Conservation (phyloP, 2,113 vertebrate genomes). For the Toxostoma redivivum region DNA sequence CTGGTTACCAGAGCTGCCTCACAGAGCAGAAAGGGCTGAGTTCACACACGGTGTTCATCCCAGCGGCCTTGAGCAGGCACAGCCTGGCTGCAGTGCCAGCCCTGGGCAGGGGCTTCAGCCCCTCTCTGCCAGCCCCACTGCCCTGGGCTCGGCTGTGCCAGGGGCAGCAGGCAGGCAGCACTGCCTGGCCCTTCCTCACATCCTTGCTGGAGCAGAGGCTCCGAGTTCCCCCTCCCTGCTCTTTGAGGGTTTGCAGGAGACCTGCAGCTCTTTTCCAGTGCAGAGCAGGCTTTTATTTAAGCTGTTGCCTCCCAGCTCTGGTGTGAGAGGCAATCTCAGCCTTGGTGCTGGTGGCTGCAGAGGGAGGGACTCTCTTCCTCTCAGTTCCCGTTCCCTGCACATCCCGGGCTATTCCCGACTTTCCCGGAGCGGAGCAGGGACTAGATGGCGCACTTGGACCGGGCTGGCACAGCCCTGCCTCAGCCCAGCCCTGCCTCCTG, state of each 20-base stretch:
- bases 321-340: background rate
- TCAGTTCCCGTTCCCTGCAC: rapidly evolving
- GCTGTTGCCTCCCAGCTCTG: background rate
- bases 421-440: background rate
- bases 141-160: background rate
- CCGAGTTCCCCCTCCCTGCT: rapidly evolving
- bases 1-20: background rate
- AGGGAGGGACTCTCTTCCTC: background rate
- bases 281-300: background rate
- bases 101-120: background rate
- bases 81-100: background rate
- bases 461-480: background rate
- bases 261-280: background rate
- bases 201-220: background rate
- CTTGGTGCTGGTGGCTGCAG: background rate
- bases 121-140: background rate
- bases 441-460: conserved; percentile 34
- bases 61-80: rapidly evolving
- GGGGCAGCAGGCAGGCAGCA: background rate
- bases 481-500: background rate
- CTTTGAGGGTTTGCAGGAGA: background rate
- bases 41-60: background rate
- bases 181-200: background rate
- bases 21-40: background rate
- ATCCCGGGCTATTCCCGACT: rapidly evolving